Base-by-base conservation (phyloP, 2,888 invertebrate genomes). In the Eupithecia dodoneata region DNA sequence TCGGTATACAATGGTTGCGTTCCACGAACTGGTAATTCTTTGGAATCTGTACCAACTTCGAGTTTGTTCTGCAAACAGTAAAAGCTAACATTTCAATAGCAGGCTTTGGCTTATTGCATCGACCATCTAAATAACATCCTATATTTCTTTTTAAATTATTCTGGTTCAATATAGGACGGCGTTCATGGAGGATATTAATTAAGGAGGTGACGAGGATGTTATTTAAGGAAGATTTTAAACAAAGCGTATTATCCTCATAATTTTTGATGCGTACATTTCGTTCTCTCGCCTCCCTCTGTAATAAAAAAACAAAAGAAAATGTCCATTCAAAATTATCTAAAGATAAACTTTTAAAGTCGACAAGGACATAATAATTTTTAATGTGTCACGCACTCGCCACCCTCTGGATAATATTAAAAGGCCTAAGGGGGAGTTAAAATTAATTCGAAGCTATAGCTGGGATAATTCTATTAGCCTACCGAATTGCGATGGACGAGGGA, bases 401-500 rank as follows among this genome's bases (percentile, higher is more conserved):
- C 88, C 84, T 82, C 81, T 83, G 86, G 83, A 83, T 85, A 83
- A 86, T 87, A 88, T 90, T 87, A 89, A 90, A 91, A 89, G 88
- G 89, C 86, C 86, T 86, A 83, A 83, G 85, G 86, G 82, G 84
- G 83, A 87, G 87, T 87, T 85, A 83, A 85, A 89, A 91, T 92
- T 92, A 92, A 91, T 92, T 91, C 87, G 86, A 85, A 85, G 87
- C 87, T 86, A 89, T 89, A 87, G 88, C 89, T 83, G 86, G 88
- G 88, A 91, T 92, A 91, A 92, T 92, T 92, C 88, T 87, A 92
- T 92, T 92, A 92, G 83, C 83, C 83, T 84, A 80, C 83, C 84
- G 85, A 86, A 86, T 87, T 86, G 85, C 75, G 81, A 78, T 73
- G 80, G 80, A 78, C 77, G 77, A 79, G 74, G 78, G 74, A 70